Conservation (phyloP, 2,888 invertebrate genomes). For the Nineta flava region DNA sequence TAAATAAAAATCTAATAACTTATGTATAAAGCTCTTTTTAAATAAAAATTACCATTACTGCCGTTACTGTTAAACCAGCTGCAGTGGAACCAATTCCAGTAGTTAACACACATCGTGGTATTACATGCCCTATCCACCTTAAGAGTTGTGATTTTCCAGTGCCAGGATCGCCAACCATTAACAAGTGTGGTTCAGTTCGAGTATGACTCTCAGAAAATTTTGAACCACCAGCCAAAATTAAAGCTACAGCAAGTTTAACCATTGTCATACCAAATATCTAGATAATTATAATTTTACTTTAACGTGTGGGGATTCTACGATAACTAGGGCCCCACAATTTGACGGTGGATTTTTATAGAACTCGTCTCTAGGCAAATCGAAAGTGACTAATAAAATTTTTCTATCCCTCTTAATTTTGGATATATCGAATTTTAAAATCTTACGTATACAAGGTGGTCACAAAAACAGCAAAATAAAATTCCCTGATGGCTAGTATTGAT, state of each 20-base stretch:
- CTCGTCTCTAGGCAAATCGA: constrained; percentile 1
- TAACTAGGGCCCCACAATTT: too few species aligned
- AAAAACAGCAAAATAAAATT: too few species aligned
- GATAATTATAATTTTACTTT: constrained; percentile 17
- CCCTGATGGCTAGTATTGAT: too few species aligned
- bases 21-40: not conserved
- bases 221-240: constrained; percentile 45
- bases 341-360: too few species aligned
- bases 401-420: too few species aligned
- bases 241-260: constrained; percentile 69
- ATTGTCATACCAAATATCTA: constrained; percentile 76
- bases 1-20: not conserved
- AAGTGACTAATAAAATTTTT: not conserved
- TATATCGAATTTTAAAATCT: too few species aligned
- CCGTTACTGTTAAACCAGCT: constrained; percentile 80
- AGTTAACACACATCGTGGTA: constrained; percentile 62
- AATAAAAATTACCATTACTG: constrained; percentile 48
- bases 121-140: constrained; percentile 48
- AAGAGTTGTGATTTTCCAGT: constrained; percentile 81
- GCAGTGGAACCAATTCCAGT: constrained; percentile 75
- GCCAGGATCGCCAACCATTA: constrained; percentile 78
- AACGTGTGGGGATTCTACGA: not conserved
- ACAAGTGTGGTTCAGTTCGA: constrained; percentile 69
- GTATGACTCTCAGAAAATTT: constrained; percentile 30
- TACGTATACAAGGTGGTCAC: too few species aligned